Percentiles rank a stretch among this genome's conserved stretches.
These are phyloP conservation scores for Paraplagusia blochii DNA, from an alignment of 2,113 vertebrate genomes.

Conservation along the genomic window DNA sequence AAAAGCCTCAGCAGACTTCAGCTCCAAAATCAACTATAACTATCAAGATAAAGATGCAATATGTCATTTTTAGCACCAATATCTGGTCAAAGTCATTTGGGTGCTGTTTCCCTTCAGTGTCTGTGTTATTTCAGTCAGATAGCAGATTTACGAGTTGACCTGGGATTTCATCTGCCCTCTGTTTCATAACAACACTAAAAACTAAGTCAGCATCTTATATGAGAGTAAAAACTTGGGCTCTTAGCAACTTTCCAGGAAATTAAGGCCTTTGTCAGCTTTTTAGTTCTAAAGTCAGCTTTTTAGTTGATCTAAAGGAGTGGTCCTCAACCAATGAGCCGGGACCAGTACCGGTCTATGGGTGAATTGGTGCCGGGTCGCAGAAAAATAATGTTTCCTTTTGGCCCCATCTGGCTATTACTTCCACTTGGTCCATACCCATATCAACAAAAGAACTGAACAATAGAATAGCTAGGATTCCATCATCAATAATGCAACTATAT, in stretches of 20 bases:
- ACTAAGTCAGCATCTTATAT: no score
- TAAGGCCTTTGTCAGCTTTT: conserved; percentile 24
- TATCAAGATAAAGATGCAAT: conserved; percentile 29
- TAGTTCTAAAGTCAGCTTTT: no score
- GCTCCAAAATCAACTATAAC: conserved; percentile 39
- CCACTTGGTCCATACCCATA: no score
- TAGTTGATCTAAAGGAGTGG: no score
- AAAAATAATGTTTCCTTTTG: no score
- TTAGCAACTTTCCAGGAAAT: conserved; percentile 34
- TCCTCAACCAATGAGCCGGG: no score
- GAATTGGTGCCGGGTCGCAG: no score
- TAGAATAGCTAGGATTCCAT: no score
- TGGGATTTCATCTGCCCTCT: background rate
- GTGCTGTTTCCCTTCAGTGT: conserved; percentile 7
- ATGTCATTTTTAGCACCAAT: conserved; percentile 15
- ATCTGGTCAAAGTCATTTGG: conserved; percentile 20
- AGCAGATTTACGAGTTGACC: conserved; percentile 34
- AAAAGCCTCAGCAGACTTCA: conserved; percentile 12
- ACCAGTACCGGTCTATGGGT: no score
- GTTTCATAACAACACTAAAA: conserved; percentile 47
- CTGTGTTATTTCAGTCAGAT: conserved; percentile 22
- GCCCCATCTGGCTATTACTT: no score
- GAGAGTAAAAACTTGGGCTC: conserved; percentile 51
- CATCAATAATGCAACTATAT: no score
- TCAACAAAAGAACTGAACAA: no score